Conservation (phyloP, 2,888 invertebrate species). For the Anticlea derivata region DNA sequence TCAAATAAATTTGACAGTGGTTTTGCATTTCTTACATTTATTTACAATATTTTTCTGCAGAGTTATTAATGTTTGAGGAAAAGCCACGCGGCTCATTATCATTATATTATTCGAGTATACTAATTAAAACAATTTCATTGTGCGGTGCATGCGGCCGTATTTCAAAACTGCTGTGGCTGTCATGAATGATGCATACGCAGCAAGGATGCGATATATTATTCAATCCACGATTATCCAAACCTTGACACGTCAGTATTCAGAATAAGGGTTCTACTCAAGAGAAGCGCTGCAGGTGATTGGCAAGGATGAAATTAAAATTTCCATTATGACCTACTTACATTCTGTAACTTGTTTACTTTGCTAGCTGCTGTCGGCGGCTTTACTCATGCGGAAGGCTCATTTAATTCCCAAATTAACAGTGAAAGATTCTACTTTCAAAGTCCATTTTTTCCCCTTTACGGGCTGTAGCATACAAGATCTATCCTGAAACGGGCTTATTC, state of each 20-base stretch:
- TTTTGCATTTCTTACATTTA: no score
- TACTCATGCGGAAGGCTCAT: not conserved
- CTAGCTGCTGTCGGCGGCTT: not conserved
- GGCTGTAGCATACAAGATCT: no score
- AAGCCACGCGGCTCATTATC: no score
- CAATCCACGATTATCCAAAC: conserved; percentile 59
- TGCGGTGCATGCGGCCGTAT: conserved; percentile 1
- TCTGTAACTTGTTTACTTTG: conserved; percentile 39
- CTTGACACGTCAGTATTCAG: conserved; percentile 49
- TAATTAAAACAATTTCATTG: conserved; percentile 6
- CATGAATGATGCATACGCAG: conserved; percentile 48
- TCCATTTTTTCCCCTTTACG: no score
- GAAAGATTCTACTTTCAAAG: no score
- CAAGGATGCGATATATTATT: conserved; percentile 54
- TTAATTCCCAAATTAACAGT: no score
- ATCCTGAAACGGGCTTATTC: no score
- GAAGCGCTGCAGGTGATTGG: conserved; percentile 8
- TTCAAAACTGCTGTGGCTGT: conserved; percentile 21
- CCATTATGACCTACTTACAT: conserved; percentile 58
- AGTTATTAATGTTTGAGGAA: no score
- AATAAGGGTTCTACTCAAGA: not conserved
- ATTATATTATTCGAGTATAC: not conserved
- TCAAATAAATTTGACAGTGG: no score
- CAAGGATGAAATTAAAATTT: conserved; percentile 60
- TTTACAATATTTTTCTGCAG: no score